A percentile compares a stretch with the other conserved stretches of the same genome.
Conservation (phyloP, 1,140 invertebrate genomes). For the Penaeus vannamei region DNA sequence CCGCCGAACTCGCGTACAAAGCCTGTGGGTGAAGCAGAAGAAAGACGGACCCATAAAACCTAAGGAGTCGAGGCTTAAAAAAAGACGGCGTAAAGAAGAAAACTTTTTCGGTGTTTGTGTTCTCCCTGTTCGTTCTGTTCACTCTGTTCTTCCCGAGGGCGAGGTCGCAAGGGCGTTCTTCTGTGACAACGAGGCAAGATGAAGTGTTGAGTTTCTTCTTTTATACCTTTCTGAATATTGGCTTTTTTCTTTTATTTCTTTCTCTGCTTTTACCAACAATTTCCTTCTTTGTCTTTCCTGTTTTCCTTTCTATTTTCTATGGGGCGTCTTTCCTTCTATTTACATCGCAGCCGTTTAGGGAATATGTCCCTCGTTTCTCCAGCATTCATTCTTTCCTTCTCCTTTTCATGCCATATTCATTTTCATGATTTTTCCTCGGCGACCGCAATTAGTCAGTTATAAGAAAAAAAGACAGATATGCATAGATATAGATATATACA, state of each 20-base stretch:
- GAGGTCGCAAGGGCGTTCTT: neutral
- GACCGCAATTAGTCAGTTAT: too few relatives aligned
- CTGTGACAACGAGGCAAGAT: neutral
- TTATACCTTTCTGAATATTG: neutral
- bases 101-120: neutral
- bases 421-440: too few relatives aligned
- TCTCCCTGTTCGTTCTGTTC: neutral
- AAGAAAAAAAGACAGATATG: too few relatives aligned
- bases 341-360: neutral
- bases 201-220: neutral
- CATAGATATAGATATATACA: too few relatives aligned
- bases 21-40: constrained; percentile 44
- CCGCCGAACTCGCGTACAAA: constrained; percentile 35
- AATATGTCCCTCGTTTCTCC: too few relatives aligned
- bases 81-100: constrained; percentile 5
- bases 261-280: neutral
- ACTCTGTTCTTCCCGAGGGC: neutral
- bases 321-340: neutral
- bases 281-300: neutral
- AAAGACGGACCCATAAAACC: constrained; percentile 48
- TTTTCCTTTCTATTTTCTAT: neutral
- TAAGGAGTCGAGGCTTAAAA: neutral
- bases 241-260: neutral
- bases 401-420: too few relatives aligned
- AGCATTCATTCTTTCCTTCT: too few relatives aligned